Conservation (phyloP, 2,113 vertebrate species). For the Drymodes brunneopygia region DNA sequence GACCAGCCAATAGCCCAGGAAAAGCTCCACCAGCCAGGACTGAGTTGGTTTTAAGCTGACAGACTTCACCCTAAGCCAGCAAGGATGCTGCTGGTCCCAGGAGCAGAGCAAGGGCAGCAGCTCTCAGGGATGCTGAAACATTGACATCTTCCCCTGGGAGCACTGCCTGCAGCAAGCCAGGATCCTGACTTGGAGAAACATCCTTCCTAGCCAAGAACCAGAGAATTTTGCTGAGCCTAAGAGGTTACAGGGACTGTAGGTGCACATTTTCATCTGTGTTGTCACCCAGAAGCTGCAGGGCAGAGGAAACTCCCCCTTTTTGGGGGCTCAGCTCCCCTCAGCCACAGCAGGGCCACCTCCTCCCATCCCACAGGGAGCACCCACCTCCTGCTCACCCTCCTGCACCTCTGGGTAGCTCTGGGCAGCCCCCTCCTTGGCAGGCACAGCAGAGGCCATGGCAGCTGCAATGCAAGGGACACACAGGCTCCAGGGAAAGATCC, state of each 20-base stretch:
- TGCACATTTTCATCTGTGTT: neutral
- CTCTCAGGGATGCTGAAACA: neutral
- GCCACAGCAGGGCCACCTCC: neutral
- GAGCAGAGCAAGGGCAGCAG: neutral
- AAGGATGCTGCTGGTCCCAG: neutral
- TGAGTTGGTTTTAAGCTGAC: neutral
- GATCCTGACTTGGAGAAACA: neutral
- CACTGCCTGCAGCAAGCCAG: neutral
- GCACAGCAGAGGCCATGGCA: neutral
- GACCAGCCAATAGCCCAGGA: neutral
- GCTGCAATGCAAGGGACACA: neutral
- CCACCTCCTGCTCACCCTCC: neutral
- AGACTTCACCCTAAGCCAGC: neutral
- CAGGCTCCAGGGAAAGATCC: neutral
- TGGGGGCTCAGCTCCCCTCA: neutral
- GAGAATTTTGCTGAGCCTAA: neutral
- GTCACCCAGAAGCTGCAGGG: neutral
- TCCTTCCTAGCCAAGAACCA: neutral
- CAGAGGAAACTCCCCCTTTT: accelerated
- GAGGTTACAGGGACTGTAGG: neutral
- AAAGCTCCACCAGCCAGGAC: neutral
- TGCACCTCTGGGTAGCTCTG: neutral
- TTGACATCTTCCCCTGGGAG: neutral
- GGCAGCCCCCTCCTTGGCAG: neutral
- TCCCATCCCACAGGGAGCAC: neutral